Conservation (phyloP, 53 echinoderm and acorn worm genomes). For the Zoroaster sp. region DNA sequence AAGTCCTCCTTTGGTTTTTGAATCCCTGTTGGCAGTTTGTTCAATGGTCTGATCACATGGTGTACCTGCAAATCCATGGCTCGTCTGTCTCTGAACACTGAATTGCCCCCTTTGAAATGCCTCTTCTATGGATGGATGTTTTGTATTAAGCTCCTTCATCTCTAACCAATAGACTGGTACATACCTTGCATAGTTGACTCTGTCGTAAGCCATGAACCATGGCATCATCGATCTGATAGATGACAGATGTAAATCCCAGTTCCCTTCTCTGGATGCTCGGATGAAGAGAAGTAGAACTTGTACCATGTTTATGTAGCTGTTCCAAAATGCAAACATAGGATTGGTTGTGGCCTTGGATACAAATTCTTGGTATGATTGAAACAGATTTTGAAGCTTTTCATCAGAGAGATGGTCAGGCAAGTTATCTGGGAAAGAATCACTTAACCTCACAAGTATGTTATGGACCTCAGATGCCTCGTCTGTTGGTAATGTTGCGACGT, state of each 20-base stretch:
- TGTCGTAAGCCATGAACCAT: slow-evolving; percentile 65
- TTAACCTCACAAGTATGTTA: background rate
- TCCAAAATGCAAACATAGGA: slow-evolving; percentile 32
- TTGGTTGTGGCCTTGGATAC: background rate
- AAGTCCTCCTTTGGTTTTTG: slow-evolving; percentile 69
- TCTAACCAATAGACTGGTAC: slow-evolving; percentile 59
- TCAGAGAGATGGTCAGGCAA: background rate
- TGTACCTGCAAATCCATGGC: slow-evolving; percentile 30
- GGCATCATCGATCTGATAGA: slow-evolving; percentile 50
- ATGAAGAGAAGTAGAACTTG: slow-evolving; percentile 53
- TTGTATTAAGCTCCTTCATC: slow-evolving; percentile 43
- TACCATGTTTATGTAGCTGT: slow-evolving; percentile 65
- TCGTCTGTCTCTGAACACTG: slow-evolving; percentile 56
- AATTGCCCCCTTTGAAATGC: slow-evolving; percentile 56
- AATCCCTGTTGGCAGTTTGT: slow-evolving; percentile 63
- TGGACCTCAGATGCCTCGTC: background rate
- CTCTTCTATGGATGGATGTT: slow-evolving; percentile 49
- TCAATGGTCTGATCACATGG: slow-evolving; percentile 68
- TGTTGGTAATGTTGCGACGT: background rate
- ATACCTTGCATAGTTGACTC: slow-evolving; percentile 62
- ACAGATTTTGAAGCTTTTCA: background rate
- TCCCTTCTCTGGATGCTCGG: slow-evolving; percentile 54
- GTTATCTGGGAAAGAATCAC: background rate
- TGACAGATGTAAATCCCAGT: slow-evolving; percentile 53
- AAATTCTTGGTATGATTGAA: background rate